Conservation (phyloP, 2,888 invertebrate genomes). For the Synergus gifuensis region DNA sequence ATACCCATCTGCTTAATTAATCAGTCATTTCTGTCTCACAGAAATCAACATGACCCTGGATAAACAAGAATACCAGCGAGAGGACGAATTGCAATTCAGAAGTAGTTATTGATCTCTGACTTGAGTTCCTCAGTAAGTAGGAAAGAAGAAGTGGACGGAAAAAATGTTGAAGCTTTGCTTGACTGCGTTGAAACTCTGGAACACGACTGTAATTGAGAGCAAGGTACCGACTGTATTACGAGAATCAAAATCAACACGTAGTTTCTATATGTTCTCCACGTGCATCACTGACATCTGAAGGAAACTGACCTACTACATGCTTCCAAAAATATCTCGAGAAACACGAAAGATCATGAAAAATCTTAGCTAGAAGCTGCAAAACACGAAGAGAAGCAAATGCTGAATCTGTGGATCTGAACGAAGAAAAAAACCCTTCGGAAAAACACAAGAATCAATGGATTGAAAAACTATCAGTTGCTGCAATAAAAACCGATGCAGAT, state of each 20-base stretch:
- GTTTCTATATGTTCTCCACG: neutral
- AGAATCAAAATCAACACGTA: conserved; percentile 33
- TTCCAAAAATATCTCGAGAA: neutral
- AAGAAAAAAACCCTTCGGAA: neutral
- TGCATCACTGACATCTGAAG: neutral
- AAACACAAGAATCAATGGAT: neutral
- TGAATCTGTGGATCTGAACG: neutral
- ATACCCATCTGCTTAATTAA: conserved; percentile 8
- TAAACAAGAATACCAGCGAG: conserved; percentile 1
- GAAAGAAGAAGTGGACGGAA: conserved; percentile 1
- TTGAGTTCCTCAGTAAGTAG: conserved; percentile 3
- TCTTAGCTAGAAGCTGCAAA: neutral
- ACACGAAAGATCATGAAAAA: neutral
- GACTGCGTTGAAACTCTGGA: neutral
- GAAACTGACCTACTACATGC: neutral
- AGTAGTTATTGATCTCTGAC: conserved; percentile 33
- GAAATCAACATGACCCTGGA: conserved; percentile 1
- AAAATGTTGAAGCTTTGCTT: conserved; percentile 12
- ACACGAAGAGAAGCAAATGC: neutral
- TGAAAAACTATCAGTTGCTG: conserved; percentile 4
- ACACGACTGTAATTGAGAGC: neutral
- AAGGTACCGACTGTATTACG: neutral
- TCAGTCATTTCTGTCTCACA: conserved; percentile 10
- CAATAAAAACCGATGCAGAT: neutral
- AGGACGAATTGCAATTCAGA: neutral